A percentile compares a stretch with the other conserved stretches of the same genome.
Evolutionary conservation across 2,888 invertebrate genomes (phyloP).

Genomic region (Tipula helvola): DNA sequence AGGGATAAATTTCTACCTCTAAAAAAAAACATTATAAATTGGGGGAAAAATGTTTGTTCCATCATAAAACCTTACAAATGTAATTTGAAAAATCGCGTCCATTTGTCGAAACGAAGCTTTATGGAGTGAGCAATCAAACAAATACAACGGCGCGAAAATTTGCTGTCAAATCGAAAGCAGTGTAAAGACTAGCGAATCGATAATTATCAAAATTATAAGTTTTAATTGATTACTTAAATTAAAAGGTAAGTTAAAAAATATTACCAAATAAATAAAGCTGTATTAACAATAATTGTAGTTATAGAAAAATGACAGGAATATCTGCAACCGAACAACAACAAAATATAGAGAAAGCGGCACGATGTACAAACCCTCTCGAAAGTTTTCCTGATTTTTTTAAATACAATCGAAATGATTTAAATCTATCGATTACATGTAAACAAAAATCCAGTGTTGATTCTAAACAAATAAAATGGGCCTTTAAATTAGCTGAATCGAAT

Average conservation of each 20-base stretch:
- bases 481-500: constrained; percentile 33
- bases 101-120: neutral
- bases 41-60: too few species aligned
- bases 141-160: neutral
- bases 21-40: too few species aligned
- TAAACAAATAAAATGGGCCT: constrained; percentile 32
- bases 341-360: constrained; percentile 28
- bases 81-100: neutral
- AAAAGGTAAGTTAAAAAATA: neutral
- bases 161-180: neutral
- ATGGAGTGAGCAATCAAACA: neutral
- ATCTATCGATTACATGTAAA: constrained; percentile 24
- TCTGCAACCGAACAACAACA: constrained; percentile 25
- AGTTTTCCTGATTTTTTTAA: constrained; percentile 21
- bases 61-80: neutral
- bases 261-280: neutral
- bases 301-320: neutral
- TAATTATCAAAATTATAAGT: neutral
- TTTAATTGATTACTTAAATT: neutral
- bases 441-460: constrained; percentile 28
- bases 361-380: constrained; percentile 30
- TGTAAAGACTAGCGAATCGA: neutral
- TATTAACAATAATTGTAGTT: neutral
- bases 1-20: too few species aligned
- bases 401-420: constrained; percentile 19